Percentiles rank a stretch among this genome's conserved stretches.
Conservation (phyloP, 2,113 vertebrate genomes). For the Rousettus leschenaultii region DNA sequence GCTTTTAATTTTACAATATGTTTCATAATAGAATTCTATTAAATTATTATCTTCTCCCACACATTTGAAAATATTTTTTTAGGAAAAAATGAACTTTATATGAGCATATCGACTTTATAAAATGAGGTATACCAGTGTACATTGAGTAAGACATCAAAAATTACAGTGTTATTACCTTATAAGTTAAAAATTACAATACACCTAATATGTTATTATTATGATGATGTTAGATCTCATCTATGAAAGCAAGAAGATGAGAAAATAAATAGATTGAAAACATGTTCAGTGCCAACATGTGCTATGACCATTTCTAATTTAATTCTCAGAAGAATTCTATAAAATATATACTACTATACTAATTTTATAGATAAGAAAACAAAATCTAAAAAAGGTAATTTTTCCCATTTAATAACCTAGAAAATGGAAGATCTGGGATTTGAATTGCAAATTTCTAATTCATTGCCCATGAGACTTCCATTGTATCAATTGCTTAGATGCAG, state of each 20-base stretch:
- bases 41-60: not conserved
- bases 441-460: not conserved
- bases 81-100: not conserved
- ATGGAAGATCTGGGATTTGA: not conserved
- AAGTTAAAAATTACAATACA: not conserved
- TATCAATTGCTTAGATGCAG: not conserved
- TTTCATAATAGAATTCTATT: not conserved
- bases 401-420: not conserved
- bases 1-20: not conserved
- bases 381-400: not conserved
- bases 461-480: not conserved
- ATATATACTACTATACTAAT: not conserved
- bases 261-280: not conserved
- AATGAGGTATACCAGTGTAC: not conserved
- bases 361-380: slow-evolving; percentile 16
- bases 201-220: not conserved
- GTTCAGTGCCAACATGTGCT: not conserved
- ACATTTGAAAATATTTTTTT: not conserved
- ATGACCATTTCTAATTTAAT: not conserved
- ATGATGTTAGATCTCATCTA: not conserved
- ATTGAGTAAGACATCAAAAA: not conserved
- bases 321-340: not conserved
- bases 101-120: not conserved
- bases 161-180: not conserved
- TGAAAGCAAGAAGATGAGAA: not conserved